phyloP scores from a whole-genome alignment of 2,888 invertebrate species.

The Nomada fucata region DNA sequence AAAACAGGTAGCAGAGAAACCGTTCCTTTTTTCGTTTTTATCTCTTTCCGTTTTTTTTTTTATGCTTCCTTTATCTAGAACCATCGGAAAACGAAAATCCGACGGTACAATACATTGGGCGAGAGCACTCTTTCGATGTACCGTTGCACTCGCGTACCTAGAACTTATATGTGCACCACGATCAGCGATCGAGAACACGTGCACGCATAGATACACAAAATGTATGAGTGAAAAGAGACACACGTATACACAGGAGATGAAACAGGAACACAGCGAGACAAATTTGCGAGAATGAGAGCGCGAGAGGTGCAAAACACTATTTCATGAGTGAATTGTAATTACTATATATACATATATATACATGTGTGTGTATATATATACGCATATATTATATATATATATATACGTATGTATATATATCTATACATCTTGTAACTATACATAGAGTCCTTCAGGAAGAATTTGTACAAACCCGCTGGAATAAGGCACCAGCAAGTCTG shows the following conservation, averaged over 20 bases:
- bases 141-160: conserved; percentile 34
- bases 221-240: background rate
- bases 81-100: conserved; percentile 30
- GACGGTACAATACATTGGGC: conserved; percentile 8
- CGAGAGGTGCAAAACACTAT: conserved; percentile 58
- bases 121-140: conserved; percentile 33
- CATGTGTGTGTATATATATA: conserved; percentile 67
- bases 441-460: conserved; percentile 83
- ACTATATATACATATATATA: conserved; percentile 70
- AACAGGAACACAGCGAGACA: conserved; percentile 17
- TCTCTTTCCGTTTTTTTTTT: conserved; percentile 9
- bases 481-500: conserved; percentile 81
- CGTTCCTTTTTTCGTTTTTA: conserved; percentile 52
- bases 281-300: conserved; percentile 36
- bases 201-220: conserved; percentile 14
- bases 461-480: conserved; percentile 83
- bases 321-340: conserved; percentile 76
- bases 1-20: background rate
- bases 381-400: conserved; percentile 68
- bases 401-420: conserved; percentile 67
- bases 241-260: conserved; percentile 13
- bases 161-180: background rate
- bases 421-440: conserved; percentile 77
- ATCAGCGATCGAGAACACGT: conserved; percentile 5
- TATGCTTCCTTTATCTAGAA: conserved; percentile 15